Percentiles rank a stretch among this genome's conserved stretches.
Conservation (phyloP, 1,140 invertebrate species). For the Aethina tumida region DNA sequence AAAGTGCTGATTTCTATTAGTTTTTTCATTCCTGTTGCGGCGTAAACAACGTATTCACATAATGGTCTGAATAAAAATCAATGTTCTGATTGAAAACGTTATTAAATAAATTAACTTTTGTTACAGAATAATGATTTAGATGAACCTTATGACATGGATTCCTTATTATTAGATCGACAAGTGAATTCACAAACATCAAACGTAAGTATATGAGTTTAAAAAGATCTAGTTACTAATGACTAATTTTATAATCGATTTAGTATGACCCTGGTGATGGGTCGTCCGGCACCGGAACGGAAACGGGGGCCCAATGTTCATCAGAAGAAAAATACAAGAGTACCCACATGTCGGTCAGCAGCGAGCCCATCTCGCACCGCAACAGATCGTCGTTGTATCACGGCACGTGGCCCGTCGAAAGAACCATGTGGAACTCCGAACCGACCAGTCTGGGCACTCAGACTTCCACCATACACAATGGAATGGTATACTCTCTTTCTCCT, state of each 20-base stretch:
- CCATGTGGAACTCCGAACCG: constrained; percentile 45
- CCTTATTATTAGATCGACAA: constrained; percentile 14
- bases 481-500: neutral
- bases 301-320: too few species aligned
- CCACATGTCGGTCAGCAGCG: constrained; percentile 34
- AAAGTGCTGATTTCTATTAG: too few species aligned
- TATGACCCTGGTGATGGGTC: constrained; percentile 16
- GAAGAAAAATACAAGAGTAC: constrained; percentile 35
- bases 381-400: constrained; percentile 50
- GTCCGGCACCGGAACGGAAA: too few species aligned
- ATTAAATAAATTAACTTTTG: too few species aligned
- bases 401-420: constrained; percentile 57
- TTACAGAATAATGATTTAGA: constrained; percentile 22
- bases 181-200: constrained; percentile 17
- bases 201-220: constrained; percentile 20
- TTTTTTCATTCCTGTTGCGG: too few species aligned
- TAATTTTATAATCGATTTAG: too few species aligned
- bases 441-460: constrained; percentile 28
- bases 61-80: too few species aligned
- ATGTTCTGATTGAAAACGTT: too few species aligned
- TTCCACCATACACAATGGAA: too few species aligned
- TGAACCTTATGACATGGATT: constrained; percentile 24
- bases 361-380: constrained; percentile 23
- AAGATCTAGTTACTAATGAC: too few species aligned
- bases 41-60: too few species aligned